Evolutionary conservation across 2,888 invertebrate genomes (phyloP).

Genomic region (Cheilosia impressa): DNA sequence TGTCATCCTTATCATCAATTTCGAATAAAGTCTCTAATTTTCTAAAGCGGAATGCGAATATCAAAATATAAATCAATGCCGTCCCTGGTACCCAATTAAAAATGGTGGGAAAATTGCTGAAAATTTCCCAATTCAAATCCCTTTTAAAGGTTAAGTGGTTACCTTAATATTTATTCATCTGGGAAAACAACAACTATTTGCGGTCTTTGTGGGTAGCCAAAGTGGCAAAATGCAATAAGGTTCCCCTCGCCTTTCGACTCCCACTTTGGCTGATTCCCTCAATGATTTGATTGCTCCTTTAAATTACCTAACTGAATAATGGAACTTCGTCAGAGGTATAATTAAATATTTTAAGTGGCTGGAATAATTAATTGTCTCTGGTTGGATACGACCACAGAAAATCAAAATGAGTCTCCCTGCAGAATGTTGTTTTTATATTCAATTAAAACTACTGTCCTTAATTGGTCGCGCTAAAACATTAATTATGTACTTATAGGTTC

Average conservation of each 20-base stretch:
- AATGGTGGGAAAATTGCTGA: too few species aligned
- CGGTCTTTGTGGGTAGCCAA: neutral
- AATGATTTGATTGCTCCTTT: neutral
- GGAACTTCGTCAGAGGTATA: neutral
- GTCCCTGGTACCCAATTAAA: too few species aligned
- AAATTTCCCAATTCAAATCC: too few species aligned
- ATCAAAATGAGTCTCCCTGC: neutral
- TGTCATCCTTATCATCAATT: too few species aligned
- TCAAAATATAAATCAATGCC: too few species aligned
- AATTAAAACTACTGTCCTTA: too few species aligned
- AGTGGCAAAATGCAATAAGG: neutral
- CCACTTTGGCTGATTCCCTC: neutral
- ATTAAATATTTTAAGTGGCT: neutral
- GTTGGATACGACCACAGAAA: neutral
- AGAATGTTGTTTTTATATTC: neutral
- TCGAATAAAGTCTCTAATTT: too few species aligned
- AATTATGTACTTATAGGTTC: neutral
- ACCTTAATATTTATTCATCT: neutral
- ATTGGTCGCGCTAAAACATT: too few species aligned
- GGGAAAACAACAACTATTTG: neutral
- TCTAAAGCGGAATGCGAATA: too few species aligned
- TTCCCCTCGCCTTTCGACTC: neutral
- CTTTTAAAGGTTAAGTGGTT: too few species aligned
- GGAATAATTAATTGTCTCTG: neutral
- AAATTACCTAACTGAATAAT: neutral